phyloP scores from a whole-genome alignment of 2,797 vertebrate genomes.

The Brotula barbata region DNA sequence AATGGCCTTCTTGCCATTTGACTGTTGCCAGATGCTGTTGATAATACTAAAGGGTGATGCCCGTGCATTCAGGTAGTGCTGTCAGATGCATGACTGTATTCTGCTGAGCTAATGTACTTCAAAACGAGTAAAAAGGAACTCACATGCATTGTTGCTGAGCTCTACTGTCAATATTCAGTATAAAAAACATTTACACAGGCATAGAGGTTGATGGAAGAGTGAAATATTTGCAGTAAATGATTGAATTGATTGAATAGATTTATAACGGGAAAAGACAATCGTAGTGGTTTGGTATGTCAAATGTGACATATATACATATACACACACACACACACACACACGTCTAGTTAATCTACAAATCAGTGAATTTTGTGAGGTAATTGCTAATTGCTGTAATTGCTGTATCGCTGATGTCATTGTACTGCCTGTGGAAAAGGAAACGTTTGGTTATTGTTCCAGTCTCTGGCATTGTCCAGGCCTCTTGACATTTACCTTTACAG shows the following conservation, averaged over 20 bases:
- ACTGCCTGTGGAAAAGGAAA: slow-evolving; percentile 47
- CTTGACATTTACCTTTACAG: slow-evolving; percentile 64
- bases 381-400: no score
- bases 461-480: slow-evolving; percentile 34
- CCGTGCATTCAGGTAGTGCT: no score
- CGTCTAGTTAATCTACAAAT: slow-evolving; percentile 20
- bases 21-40: not conserved
- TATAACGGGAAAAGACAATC: no score
- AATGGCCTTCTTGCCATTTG: not conserved
- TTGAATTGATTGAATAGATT: no score
- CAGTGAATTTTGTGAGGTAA: slow-evolving; percentile 16
- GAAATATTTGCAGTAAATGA: no score
- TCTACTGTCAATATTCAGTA: no score
- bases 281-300: no score
- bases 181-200: no score
- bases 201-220: no score
- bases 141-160: not conserved
- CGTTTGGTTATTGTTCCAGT: slow-evolving; percentile 50
- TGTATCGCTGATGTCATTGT: slow-evolving; percentile 31
- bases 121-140: not conserved
- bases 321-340: no score
- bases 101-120: not conserved
- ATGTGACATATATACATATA: no score
- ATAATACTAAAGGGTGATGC: not conserved
- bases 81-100: no score